phyloP scores from a whole-genome alignment of 2,797 vertebrate genomes.

The Halcyon leucocephala region DNA sequence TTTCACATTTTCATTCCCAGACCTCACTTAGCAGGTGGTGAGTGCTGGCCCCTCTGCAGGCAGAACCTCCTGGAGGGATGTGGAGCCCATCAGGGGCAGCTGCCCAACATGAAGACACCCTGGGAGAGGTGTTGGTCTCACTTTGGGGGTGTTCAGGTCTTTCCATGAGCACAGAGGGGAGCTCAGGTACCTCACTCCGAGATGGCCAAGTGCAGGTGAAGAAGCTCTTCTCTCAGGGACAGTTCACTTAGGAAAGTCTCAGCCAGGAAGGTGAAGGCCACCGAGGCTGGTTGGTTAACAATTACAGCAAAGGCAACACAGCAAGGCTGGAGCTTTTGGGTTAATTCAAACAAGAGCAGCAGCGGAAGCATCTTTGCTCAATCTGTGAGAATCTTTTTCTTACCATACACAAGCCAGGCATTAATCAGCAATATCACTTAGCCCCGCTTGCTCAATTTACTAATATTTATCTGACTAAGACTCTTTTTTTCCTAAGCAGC shows the following conservation, averaged over 20 bases:
- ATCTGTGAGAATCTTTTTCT: background rate
- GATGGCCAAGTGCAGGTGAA: background rate
- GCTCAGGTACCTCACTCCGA: background rate
- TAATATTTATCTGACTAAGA: conserved; percentile 69
- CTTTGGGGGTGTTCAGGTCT: background rate
- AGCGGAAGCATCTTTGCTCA: conserved; percentile 32
- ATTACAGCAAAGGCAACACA: background rate
- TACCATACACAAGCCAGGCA: background rate
- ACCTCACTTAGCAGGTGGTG: background rate
- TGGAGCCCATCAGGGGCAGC: background rate
- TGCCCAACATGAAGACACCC: background rate
- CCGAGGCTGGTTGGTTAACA: background rate
- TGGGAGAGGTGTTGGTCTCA: background rate
- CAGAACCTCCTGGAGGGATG: background rate
- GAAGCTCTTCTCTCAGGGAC: background rate
- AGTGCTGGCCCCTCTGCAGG: accelerated
- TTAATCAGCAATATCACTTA: conserved; percentile 60
- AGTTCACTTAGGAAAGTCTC: background rate
- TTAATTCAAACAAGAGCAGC: conserved; percentile 35
- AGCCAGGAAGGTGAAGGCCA: background rate
- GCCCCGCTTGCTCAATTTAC: conserved; percentile 46
- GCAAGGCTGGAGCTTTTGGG: background rate
- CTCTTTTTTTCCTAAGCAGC: conserved; percentile 36
- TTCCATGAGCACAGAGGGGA: background rate
- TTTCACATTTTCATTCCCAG: background rate